Evolutionary conservation across 2,888 invertebrate species (phyloP), one percentile per base, ranked within the genome.

Genomic region (Emmelina monodactyla): DNA sequence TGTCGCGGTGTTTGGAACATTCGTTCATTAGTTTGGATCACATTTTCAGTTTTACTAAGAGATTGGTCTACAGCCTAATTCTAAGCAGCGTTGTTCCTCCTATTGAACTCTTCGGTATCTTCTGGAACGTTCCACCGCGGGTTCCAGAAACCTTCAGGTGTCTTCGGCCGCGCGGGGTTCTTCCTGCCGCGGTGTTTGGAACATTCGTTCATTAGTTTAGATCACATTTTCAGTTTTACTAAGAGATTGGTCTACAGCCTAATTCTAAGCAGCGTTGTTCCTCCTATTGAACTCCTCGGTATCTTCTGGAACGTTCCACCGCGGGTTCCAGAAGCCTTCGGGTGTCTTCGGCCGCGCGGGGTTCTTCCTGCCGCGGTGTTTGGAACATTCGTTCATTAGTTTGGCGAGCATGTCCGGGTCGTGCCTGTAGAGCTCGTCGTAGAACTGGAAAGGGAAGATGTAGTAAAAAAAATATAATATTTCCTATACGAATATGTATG

Each of bases 61-160:
- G n/a, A n/a, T n/a, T n/a, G n/a, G n/a, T n/a, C n/a, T n/a, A n/a
- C n/a, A n/a, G n/a, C n/a, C n/a, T n/a, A n/a, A n/a, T n/a, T n/a
- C n/a, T n/a, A 66, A 2, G 37, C 34, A 6, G 57, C 72, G 30
- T 76, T 62, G 34, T 79, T 79, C 43, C 56, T 56, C 28, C 52
- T 49, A 32, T 80, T 79, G 28, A 80, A 71, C 35, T 72, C 73
- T 29, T 79, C 79, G 0, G 80, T 80, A 36, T 78, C 62, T 0
- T 55, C 44, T 0, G 78, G 78, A 6, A 78, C 75, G 2, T 62
- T 46, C 78, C 78, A 76, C 10, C 76, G 51, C 11, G 75, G 70
- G 45, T 76, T 53, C 81, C 81, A 81, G 51, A 62, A 79, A 4
- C 70, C 68, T 0, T 66, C 62, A 2, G 81, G 78, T 0, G 76